Conservation (phyloP, 2,797 vertebrate genomes). For the Anguilla anguilla region DNA sequence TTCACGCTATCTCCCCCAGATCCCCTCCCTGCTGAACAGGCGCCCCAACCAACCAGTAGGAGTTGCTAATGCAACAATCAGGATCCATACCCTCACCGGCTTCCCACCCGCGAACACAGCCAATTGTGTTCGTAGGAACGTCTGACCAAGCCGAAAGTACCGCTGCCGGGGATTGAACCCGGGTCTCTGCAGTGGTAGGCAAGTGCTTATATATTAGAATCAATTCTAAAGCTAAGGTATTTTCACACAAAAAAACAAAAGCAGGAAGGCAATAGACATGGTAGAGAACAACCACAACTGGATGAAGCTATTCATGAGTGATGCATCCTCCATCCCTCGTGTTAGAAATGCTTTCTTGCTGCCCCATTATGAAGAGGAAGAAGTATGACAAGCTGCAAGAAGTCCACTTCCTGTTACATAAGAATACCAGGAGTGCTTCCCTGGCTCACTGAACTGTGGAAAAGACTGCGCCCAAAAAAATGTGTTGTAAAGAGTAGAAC, state of each 20-base stretch:
- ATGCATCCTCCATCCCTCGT: neutral
- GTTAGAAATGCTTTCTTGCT: neutral
- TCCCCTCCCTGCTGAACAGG: no score
- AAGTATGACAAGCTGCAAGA: neutral
- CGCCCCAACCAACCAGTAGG: no score
- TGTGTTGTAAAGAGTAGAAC: neutral
- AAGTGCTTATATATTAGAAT: no score
- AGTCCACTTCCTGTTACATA: constrained; percentile 19
- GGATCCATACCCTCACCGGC: no score
- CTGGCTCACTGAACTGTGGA: neutral
- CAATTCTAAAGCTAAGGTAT: no score
- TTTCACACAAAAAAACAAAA: neutral
- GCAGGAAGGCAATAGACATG: neutral
- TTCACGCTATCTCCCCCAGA: no score
- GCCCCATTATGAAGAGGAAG: neutral
- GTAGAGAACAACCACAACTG: neutral
- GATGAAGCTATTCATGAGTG: neutral
- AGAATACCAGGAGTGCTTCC: neutral
- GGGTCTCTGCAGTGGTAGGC: no score
- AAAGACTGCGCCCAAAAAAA: neutral
- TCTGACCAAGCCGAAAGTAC: no score
- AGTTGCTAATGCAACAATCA: no score
- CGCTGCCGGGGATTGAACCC: no score
- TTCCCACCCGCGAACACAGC: no score
- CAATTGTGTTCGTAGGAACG: no score